phyloP scores from a whole-genome alignment of 2,797 vertebrate species.

The Enteromius anoplus region DNA sequence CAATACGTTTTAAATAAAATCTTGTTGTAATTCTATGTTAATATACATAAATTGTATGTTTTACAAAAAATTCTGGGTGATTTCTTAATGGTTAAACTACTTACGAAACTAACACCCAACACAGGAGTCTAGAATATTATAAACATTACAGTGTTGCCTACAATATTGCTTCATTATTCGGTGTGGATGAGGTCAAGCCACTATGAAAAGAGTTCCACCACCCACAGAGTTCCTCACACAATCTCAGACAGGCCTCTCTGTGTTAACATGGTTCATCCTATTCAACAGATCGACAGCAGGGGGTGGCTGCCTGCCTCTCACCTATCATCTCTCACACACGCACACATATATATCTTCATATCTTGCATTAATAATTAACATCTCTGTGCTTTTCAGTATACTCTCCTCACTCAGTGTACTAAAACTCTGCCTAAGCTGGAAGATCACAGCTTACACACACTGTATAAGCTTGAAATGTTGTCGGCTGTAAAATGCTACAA shows the following conservation, averaged over 20 bases:
- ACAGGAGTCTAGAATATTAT: not conserved
- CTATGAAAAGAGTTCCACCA: slow-evolving; percentile 23
- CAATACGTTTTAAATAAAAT: not conserved
- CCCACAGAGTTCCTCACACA: slow-evolving; percentile 40
- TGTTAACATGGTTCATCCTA: slow-evolving; percentile 23
- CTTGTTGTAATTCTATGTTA: not conserved
- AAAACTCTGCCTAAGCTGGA: not conserved
- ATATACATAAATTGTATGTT: not conserved
- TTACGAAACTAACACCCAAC: not conserved
- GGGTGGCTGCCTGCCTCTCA: slow-evolving; percentile 17
- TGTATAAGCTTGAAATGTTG: not conserved
- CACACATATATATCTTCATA: slow-evolving; percentile 24
- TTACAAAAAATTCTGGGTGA: not conserved
- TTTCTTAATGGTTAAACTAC: not conserved
- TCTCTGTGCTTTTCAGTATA: not conserved
- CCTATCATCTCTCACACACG: not conserved
- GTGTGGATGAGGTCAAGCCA: slow-evolving; percentile 31
- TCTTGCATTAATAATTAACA: slow-evolving; percentile 53
- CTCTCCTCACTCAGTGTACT: not conserved
- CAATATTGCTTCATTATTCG: not conserved
- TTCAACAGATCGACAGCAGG: slow-evolving; percentile 24
- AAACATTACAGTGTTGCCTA: not conserved
- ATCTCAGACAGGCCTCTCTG: slow-evolving; percentile 32
- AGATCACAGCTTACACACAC: not conserved
- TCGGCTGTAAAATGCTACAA: not conserved